A percentile compares a stretch with the other conserved stretches of the same genome.
These are phyloP conservation scores for Anagyrus pseudococci DNA, from an alignment of 2,888 invertebrate genomes.

Conservation along the genomic window DNA sequence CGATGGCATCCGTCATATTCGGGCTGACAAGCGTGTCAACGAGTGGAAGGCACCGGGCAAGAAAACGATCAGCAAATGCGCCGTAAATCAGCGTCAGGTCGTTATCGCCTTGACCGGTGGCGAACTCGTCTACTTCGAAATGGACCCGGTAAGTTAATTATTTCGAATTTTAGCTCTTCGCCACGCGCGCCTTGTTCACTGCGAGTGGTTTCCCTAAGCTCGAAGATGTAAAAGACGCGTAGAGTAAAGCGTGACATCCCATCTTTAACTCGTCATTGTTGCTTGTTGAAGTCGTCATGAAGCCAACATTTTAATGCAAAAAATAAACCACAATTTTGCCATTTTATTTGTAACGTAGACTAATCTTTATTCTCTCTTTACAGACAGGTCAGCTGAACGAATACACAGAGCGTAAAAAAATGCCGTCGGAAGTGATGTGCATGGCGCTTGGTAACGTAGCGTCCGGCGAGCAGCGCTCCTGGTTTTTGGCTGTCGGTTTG, in stretches of 20 bases:
- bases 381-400: conserved; percentile 98
- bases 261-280: conserved; percentile 23
- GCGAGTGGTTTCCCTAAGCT: conserved; percentile 43
- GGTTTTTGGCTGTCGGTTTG: conserved; percentile 95
- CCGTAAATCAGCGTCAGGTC: conserved; percentile 97
- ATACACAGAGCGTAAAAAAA: conserved; percentile 95
- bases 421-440: conserved; percentile 96
- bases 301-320: conserved; percentile 21
- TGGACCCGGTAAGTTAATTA: conserved; percentile 88
- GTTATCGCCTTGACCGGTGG: conserved; percentile 97
- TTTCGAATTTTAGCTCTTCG: not conserved
- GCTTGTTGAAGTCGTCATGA: conserved; percentile 23
- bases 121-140: conserved; percentile 98
- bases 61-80: conserved; percentile 95
- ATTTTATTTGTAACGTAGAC: conserved; percentile 1
- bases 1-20: conserved; percentile 97
- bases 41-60: conserved; percentile 99
- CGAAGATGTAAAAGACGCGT: conserved; percentile 55
- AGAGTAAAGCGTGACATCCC: conserved; percentile 42
- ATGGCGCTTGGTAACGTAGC: conserved; percentile 98
- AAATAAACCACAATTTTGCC: not conserved
- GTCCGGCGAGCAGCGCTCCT: conserved; percentile 90
- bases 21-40: conserved; percentile 96
- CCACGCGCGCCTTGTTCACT: conserved; percentile 57
- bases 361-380: conserved; percentile 47